phyloP scores from a whole-genome alignment of 1,140 invertebrate species.

The Drosophila carrolli region DNA sequence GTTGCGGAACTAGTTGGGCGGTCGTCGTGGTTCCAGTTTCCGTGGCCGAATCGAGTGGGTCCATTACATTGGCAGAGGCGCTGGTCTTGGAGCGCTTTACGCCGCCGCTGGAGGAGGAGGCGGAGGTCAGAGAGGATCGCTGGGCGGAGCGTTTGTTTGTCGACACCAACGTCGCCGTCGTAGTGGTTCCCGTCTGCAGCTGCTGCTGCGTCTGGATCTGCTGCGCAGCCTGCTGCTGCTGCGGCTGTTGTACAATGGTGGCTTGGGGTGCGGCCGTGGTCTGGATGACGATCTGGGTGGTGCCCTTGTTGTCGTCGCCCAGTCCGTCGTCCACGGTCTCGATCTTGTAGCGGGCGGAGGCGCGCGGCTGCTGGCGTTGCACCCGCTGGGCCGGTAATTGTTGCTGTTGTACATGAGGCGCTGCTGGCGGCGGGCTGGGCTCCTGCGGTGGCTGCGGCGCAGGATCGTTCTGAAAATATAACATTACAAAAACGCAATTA shows the following conservation, averaged over 20 bases:
- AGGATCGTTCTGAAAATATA: slow-evolving; percentile 73
- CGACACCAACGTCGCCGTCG: slow-evolving; percentile 78
- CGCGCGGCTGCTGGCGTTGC: slow-evolving; percentile 67
- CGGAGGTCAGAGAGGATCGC: slow-evolving; percentile 51
- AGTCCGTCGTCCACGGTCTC: slow-evolving; percentile 82
- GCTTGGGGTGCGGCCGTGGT: slow-evolving; percentile 71
- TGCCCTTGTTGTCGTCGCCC: slow-evolving; percentile 75
- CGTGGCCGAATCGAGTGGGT: slow-evolving; percentile 55
- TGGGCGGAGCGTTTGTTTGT: slow-evolving; percentile 75
- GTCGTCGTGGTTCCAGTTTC: slow-evolving; percentile 53
- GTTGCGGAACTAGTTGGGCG: slow-evolving; percentile 56
- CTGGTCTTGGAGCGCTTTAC: slow-evolving; percentile 63
- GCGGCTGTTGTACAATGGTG: slow-evolving; percentile 73
- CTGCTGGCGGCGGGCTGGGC: slow-evolving; percentile 69
- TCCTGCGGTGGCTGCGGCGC: slow-evolving; percentile 69
- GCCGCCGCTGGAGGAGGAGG: slow-evolving; percentile 30
- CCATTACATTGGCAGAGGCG: slow-evolving; percentile 52
- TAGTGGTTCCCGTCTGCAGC: slow-evolving; percentile 69
- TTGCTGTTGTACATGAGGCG: slow-evolving; percentile 76
- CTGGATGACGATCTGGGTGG: slow-evolving; percentile 82
- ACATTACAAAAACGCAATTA: too few relatives aligned
- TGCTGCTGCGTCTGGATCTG: slow-evolving; percentile 74
- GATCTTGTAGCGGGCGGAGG: slow-evolving; percentile 76
- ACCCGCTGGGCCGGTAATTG: slow-evolving; percentile 69
- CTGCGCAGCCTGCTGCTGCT: slow-evolving; percentile 47